Evolutionary conservation across 1,140 invertebrate genomes (phyloP).

Genomic region (Rhizoglyphus robini): DNA sequence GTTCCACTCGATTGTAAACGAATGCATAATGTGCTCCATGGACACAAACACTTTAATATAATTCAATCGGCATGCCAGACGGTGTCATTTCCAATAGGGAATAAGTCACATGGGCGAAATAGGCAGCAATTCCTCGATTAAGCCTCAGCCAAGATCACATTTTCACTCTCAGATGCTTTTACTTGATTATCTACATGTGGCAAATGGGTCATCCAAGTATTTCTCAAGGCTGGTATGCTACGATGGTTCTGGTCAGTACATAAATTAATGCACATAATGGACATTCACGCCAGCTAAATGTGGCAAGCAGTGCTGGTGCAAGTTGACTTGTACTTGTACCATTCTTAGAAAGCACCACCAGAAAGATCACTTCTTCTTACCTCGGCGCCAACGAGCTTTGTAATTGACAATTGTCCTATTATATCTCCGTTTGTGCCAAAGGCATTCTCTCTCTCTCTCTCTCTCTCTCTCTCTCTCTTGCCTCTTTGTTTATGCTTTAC

Average conservation of each 20-base stretch:
- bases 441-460: too few species aligned
- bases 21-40: too few species aligned
- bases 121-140: conserved; percentile 37
- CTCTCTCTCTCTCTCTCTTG: too few species aligned
- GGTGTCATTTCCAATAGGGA: conserved; percentile 30
- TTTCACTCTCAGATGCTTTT: conserved; percentile 41
- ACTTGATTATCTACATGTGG: conserved; percentile 39
- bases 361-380: too few species aligned
- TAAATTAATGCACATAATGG: conserved; percentile 41
- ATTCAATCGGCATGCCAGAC: conserved; percentile 37
- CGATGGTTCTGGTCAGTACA: conserved; percentile 35
- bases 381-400: too few species aligned
- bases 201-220: conserved; percentile 28
- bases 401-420: too few species aligned
- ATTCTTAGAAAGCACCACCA: too few species aligned
- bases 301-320: too few species aligned
- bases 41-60: too few species aligned
- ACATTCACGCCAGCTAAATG: conserved; percentile 39
- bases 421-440: conserved; percentile 13
- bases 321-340: too few species aligned
- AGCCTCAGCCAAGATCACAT: conserved; percentile 37
- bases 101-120: conserved; percentile 33
- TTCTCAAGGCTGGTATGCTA: conserved; percentile 38
- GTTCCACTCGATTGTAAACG: too few species aligned
- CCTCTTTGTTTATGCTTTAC: too few species aligned